Base-by-base conservation (phyloP, 2,888 invertebrate species). In the Nomada fabriciana region DNA sequence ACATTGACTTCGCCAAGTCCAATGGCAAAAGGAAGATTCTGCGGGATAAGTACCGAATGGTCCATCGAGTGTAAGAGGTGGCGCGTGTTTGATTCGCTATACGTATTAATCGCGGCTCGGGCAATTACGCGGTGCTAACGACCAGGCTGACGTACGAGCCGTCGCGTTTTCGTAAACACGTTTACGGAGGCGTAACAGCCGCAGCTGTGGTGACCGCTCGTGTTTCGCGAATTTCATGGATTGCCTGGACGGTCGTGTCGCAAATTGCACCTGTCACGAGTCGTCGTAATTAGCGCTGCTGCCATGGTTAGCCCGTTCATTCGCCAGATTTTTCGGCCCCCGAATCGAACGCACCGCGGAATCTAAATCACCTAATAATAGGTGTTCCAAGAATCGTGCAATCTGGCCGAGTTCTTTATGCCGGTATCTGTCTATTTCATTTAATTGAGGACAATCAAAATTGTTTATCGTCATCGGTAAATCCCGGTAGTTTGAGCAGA, bases 181-280 rank as follows among this genome's bases (percentile, higher is more conserved):
- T 74, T 76, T 77, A 74, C 70, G 47, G 42, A 75, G 75, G 36
- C 67, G 71, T 63, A 59, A 72, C 68, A 9, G 65, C 36, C 60
- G 65, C 72, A 69, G 72, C 68, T 75, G 60, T 61, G 53, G 43
- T 65, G 61, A 52, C 57, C 75, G 64, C 63, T 76, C 79, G 73
- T 78, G 69, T 82, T 80, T 76, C 82, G 71, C 64, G 74, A 75
- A 87, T 87, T 86, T 87, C 84, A 86, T 73, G 80, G 76, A 73
- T 61, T 71, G 76, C 61, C 67, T 57, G 23, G 71, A 60, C 71
- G 61, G 59, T 75, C 76, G 67, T 82, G 73, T 79, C 84, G 79
- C 86, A 84, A 86, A 88, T 88, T 86, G 80, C 80, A 77, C 82
- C 78, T 85, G 85, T 84, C 84, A 77, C 75, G 70, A 73, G 74